Evolutionary conservation across 2,113 vertebrate species (phyloP).

Genomic region (Rhinopomastus cyanomelas): DNA sequence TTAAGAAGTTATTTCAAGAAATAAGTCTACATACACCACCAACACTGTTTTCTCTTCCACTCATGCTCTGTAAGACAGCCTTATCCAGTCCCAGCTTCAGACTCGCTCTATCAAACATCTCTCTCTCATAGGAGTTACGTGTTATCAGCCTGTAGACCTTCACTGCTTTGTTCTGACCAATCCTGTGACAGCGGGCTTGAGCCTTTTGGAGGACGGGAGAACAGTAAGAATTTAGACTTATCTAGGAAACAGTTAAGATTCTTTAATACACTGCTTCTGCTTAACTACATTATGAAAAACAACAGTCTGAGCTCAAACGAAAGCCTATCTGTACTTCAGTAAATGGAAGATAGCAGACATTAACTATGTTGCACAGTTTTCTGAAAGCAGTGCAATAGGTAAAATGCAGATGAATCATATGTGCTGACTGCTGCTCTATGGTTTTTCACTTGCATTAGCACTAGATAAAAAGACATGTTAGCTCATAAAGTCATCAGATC

Average conservation of each 20-base stretch:
- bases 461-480: not conserved
- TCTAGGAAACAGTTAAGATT: not conserved
- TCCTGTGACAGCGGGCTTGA: constrained; percentile 96
- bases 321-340: not conserved
- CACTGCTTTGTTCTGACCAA: constrained; percentile 98
- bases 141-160: constrained; percentile 98
- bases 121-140: constrained; percentile 94
- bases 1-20: not conserved
- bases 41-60: constrained; percentile 91
- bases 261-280: not conserved
- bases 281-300: not conserved
- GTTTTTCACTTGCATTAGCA: not conserved
- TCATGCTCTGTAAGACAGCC: constrained; percentile 98
- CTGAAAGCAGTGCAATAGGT: not conserved
- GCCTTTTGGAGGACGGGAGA: constrained; percentile 79
- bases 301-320: not conserved
- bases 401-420: not conserved
- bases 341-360: not conserved
- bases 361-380: not conserved
- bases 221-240: not conserved
- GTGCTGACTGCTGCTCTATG: not conserved
- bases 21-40: constrained; percentile 85
- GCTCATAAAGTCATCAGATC: not conserved
- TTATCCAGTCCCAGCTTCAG: constrained; percentile 97
- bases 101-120: constrained; percentile 98